Evolutionary conservation across 2,113 vertebrate genomes (phyloP).

Genomic region (Coryphaenoides rupestris): DNA sequence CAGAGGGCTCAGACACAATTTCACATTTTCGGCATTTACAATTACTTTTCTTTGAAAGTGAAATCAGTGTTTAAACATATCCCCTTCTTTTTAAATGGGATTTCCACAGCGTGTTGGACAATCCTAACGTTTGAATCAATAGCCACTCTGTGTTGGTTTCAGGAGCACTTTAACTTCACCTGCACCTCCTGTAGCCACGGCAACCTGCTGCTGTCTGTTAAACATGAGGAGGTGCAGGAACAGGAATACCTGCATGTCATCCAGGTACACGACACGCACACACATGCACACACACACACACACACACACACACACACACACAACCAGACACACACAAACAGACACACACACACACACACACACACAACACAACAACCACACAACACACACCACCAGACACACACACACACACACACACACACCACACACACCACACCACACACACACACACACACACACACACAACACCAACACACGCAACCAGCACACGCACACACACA

Average conservation of each 20-base stretch:
- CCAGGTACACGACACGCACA: no score
- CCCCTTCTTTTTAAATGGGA: no score
- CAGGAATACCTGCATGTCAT: slow-evolving; percentile 87
- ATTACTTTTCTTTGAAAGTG: no score
- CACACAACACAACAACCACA: no score
- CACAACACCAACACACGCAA: no score
- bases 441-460: background rate
- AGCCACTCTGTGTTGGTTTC: slow-evolving; percentile 14
- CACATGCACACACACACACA: slow-evolving; percentile 10
- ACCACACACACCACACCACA: background rate
- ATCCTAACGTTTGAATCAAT: no score
- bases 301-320: background rate
- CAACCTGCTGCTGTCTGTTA: slow-evolving; percentile 87
- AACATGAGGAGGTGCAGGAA: slow-evolving; percentile 83
- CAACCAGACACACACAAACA: background rate
- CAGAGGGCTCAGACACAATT: no score
- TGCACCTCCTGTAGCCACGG: slow-evolving; percentile 84
- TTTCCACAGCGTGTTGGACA: no score
- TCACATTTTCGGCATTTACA: no score
- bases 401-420: no score
- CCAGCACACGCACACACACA: background rate
- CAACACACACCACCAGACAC: background rate
- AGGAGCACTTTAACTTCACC: slow-evolving; percentile 96
- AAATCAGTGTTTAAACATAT: no score
- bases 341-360: background rate